phyloP scores from a whole-genome alignment of 1,140 invertebrate genomes.

The Papilio dardanus region DNA sequence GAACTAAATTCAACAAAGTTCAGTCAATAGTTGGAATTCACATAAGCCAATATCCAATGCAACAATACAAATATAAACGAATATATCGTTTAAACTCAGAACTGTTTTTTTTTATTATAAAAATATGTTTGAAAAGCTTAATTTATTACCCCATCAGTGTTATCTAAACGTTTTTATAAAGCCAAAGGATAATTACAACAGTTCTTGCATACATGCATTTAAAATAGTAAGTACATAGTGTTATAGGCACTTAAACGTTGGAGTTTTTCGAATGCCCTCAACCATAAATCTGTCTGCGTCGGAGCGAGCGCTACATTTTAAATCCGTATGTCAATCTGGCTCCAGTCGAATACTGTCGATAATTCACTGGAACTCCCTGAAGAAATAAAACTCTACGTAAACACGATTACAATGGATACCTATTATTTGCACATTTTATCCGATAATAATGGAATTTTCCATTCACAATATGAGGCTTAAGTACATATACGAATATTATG shows the following conservation, averaged over 20 bases:
- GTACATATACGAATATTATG: too few relatives aligned
- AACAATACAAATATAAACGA: background rate
- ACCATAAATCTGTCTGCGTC: slow-evolving; percentile 20
- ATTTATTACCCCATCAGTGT: too few relatives aligned
- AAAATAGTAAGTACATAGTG: background rate
- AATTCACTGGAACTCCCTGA: slow-evolving; percentile 24
- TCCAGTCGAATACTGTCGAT: slow-evolving; percentile 10
- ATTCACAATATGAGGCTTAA: background rate
- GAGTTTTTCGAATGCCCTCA: slow-evolving; percentile 21
- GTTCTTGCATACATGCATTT: background rate
- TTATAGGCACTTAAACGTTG: background rate
- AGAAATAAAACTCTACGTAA: slow-evolving; percentile 29
- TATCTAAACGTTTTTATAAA: too few relatives aligned
- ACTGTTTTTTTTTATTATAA: too few relatives aligned
- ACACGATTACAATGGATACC: slow-evolving; percentile 17
- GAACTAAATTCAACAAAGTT: background rate
- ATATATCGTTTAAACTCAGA: background rate
- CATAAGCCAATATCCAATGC: background rate
- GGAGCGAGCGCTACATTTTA: slow-evolving; percentile 28
- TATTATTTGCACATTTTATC: background rate
- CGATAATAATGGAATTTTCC: background rate
- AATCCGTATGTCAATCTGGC: slow-evolving; percentile 33
- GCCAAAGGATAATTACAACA: too few relatives aligned
- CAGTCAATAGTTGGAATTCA: background rate
- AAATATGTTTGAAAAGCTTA: too few relatives aligned